A percentile compares a stretch with the other conserved stretches of the same genome.
Evolutionary conservation across 2,888 invertebrate species (phyloP).

Genomic region (Monopis laevigella): DNA sequence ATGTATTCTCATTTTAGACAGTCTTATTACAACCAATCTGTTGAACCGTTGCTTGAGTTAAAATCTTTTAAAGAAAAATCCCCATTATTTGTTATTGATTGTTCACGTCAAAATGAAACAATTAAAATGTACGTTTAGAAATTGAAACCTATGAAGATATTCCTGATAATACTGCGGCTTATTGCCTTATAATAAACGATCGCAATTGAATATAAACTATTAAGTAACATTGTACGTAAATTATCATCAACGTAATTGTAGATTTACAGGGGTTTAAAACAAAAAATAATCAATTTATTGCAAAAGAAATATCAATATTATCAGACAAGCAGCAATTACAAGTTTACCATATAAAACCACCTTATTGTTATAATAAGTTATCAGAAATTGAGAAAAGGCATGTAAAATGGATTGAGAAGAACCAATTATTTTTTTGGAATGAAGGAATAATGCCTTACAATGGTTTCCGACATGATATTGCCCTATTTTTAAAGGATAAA

Average conservation of each 20-base stretch:
- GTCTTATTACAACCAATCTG: conserved; percentile 16
- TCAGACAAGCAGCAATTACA: neutral
- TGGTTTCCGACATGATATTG: neutral
- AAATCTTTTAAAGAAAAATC: conserved; percentile 20
- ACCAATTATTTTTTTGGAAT: neutral
- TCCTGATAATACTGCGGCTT: conserved; percentile 23
- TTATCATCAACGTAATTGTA: conserved; percentile 16
- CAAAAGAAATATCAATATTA: conserved; percentile 13
- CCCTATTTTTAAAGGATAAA: neutral
- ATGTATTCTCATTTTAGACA: conserved; percentile 16
- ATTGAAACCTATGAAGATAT: conserved; percentile 22
- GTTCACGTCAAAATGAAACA: conserved; percentile 23
- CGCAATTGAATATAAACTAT: too few relatives aligned
- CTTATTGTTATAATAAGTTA: neutral
- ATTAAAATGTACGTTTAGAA: conserved; percentile 25
- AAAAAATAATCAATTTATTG: conserved; percentile 13
- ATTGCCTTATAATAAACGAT: conserved; percentile 23
- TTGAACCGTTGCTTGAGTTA: conserved; percentile 16
- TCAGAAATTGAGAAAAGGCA: neutral
- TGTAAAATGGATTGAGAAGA: neutral
- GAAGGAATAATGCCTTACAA: neutral
- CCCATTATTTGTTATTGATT: conserved; percentile 25
- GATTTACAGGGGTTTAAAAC: conserved; percentile 15
- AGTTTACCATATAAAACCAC: neutral
- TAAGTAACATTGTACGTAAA: conserved; percentile 20